Percentiles rank a stretch among this genome's conserved stretches.
These are phyloP conservation scores for Gisinianus flammeolus DNA, from an alignment of 2,888 invertebrate genomes.

Conservation along the genomic window DNA sequence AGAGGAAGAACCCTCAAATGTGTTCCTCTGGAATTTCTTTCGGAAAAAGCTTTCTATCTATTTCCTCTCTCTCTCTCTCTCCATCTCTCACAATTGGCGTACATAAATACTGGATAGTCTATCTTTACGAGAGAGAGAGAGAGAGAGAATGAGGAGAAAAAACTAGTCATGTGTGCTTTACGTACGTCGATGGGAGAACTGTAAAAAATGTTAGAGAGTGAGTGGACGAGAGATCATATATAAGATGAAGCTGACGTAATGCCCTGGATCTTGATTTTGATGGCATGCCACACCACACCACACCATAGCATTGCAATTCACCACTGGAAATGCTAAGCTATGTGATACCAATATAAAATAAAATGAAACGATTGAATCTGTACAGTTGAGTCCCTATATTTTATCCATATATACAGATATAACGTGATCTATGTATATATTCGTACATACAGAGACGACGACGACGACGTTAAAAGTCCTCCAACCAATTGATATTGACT, in stretches of 20 bases:
- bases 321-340: not conserved
- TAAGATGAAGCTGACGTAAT: slow-evolving; percentile 36
- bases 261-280: slow-evolving; percentile 34
- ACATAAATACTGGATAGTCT: not conserved
- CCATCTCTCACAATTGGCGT: not conserved
- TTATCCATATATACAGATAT: slow-evolving; percentile 4
- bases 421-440: not conserved
- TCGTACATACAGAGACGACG: not conserved
- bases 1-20: slow-evolving; percentile 3
- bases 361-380: slow-evolving; percentile 41
- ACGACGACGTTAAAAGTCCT: slow-evolving; percentile 7
- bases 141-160: no score
- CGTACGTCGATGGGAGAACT: not conserved
- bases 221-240: slow-evolving; percentile 32
- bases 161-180: not conserved
- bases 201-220: slow-evolving; percentile 22
- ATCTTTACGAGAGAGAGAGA: slow-evolving; percentile 1
- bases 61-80: not conserved
- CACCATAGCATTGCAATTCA: not conserved
- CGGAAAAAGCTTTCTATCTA: slow-evolving; percentile 28
- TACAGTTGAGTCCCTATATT: slow-evolving; percentile 31
- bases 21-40: slow-evolving; percentile 31
- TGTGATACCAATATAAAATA: slow-evolving; percentile 29
- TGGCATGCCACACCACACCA: slow-evolving; percentile 24
- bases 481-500: not conserved